Base-by-base conservation (phyloP, 2,888 invertebrate species). In the Macrosiphum euphorbiae region DNA sequence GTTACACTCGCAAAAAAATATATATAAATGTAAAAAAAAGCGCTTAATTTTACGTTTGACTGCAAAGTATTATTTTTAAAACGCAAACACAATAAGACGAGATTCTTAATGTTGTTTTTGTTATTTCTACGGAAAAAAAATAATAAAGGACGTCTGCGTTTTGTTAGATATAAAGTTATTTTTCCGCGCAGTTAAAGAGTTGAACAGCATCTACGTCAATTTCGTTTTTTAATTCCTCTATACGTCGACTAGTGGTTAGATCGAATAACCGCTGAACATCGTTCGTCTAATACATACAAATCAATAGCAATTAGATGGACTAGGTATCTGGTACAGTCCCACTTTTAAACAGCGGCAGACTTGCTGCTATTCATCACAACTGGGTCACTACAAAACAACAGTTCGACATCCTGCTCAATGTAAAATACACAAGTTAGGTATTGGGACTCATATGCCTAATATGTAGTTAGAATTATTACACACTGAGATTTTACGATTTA, bases 1-100 rank as follows among this genome's bases (percentile, higher is more conserved):
- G 35, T 78, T 41, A 78, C 78, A 78, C 35, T 78, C 5, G 78
- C 78, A 78, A 78, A 78, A 78, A 78, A 35, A 35, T 16, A 24
- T 35, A 78, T 35, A 78, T 78, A 78, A 78, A 78, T 35, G 35
- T 78, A 78, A 58, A 78, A 78, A 78, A 78, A 78, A 78, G 78
- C 35, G 35, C 20, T 78, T 78, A 35, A 35, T 78, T 35, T 78
- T 35, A 78, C 78, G 35, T 78, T 78, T 78, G 78, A 78, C 78
- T 41, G 35, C 78, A 35, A 78, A 78, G 35, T 35, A 78, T 78
- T 78, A 78, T 78, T 78, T 78, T 78, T 35, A 20, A 41, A 78
- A 78, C 8, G 78, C 35, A 35, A 35, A 78, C 35, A 78, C 20
- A 41, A 78, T 35, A 78, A 35, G 35, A 41, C 67, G 35, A 35